Evolutionary conservation across 2,113 vertebrate species (phyloP).

Genomic region (Macrotis lagotis): DNA sequence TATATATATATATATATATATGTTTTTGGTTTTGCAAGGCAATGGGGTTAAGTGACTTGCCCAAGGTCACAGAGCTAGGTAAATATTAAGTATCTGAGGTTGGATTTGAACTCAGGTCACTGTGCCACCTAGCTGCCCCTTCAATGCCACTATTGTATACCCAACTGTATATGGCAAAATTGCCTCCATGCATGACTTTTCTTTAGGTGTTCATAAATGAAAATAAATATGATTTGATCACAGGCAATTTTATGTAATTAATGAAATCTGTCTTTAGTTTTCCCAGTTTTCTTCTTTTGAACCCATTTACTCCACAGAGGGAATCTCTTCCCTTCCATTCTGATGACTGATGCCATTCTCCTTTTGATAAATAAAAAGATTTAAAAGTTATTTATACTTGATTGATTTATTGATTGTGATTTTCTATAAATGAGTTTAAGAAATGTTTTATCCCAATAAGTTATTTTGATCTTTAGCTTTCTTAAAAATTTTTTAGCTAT

Average conservation of each 20-base stretch:
- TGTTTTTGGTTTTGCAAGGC: no score
- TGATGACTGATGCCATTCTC: background rate
- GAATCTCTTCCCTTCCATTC: background rate
- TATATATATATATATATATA: no score
- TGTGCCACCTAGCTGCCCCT: no score
- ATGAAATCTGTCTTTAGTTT: background rate
- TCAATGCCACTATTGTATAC: no score
- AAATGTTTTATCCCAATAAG: background rate
- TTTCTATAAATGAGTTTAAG: background rate
- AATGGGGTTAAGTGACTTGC: no score
- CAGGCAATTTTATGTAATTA: background rate
- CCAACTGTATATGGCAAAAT: background rate
- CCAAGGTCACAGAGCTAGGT: no score
- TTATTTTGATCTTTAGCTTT: constrained; percentile 28
- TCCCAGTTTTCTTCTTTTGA: background rate
- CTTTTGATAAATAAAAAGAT: background rate
- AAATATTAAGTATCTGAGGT: no score
- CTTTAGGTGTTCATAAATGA: background rate
- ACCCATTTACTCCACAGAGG: background rate
- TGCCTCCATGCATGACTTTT: background rate
- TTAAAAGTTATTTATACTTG: background rate
- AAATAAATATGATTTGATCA: background rate
- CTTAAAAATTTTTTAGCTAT: background rate
- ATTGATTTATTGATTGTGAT: background rate
- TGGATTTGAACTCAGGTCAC: no score